Base-by-base conservation (phyloP, 2,888 invertebrate species). In the Zygogramma bicolorata region DNA sequence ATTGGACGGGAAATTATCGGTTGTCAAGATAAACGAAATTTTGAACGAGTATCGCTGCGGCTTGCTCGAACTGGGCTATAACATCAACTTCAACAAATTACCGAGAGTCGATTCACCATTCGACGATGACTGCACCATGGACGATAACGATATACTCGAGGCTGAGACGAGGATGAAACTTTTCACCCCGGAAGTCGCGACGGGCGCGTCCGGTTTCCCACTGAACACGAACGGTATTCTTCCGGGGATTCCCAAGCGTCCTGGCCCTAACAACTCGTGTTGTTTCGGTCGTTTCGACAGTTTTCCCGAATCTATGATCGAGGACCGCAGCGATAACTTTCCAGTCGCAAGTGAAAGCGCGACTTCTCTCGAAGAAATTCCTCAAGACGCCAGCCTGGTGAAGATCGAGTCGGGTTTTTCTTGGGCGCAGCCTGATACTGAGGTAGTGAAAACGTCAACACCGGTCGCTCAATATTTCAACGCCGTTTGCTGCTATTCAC, bases 1-100 rank as follows among this genome's bases (percentile, higher is more conserved):
- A 70, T 63, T 68, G 1, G 79, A 81, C 65, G 76, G 77, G 5
- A 75, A 80, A 72, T 59, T 85, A 10, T 83, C 80, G 0, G 31
- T 75, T 4, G 63, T 76, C 0, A 74, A 77, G 57, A 70, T 85
- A 1, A 80, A 84, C 53, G 79, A 76, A 76, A 62, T 79, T 38
- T 75, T 79, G 1, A 72, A 74, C 53, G 70, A 78, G 22, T 84
- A 82, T 68, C 71, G 75, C 34, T 60, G 27, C n/a, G 68, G 75
- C 15, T 38, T 80, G 29, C 68, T 68, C 27, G 71, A 73, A 22
- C 61, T 74, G 0, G 75, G 73, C 10, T 70, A 65, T 46, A 10
- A 40, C 15, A 29, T 72, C 5, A 66, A 62, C 2, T 34, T 68
- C 10, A 8, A 34, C 18, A n/a, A 31, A 40, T 38, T 25, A 38